Conservation (phyloP, 1,140 invertebrate genomes). For the Hyposmocoma kahamanoa region DNA sequence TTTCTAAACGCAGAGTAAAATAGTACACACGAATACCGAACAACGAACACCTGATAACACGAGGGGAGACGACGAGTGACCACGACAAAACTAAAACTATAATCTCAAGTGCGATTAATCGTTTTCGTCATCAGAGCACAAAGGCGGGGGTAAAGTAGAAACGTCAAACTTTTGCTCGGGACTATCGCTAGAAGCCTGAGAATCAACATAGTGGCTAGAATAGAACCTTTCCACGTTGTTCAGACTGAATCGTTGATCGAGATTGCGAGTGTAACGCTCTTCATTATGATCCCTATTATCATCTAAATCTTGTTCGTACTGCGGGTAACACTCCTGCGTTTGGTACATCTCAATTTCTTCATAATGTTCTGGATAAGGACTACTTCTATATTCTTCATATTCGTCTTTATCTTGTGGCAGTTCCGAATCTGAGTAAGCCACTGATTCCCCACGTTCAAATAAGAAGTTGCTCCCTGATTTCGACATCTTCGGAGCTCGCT, state of each 20-base stretch:
- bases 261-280: constrained; percentile 47
- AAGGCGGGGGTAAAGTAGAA: constrained; percentile 78
- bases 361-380: constrained; percentile 65
- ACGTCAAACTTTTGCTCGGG: constrained; percentile 81
- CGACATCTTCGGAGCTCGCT: constrained; percentile 62
- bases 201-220: constrained; percentile 66
- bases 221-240: constrained; percentile 67
- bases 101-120: constrained; percentile 42
- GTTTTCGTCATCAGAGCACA: constrained; percentile 78
- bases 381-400: constrained; percentile 58
- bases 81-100: constrained; percentile 16
- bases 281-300: constrained; percentile 29
- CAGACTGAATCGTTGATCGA: constrained; percentile 60
- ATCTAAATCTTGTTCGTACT: constrained; percentile 54
- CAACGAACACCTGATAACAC: constrained; percentile 29
- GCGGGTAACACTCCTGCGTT: constrained; percentile 70
- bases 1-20: constrained; percentile 35
- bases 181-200: constrained; percentile 70
- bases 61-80: constrained; percentile 16
- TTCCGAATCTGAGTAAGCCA: constrained; percentile 64
- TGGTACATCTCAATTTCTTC: constrained; percentile 65
- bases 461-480: constrained; percentile 60
- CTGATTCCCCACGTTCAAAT: constrained; percentile 60
- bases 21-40: constrained; percentile 27
- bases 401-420: constrained; percentile 59